Conservation (phyloP, 37 sponge, comb jelly and placozoan genomes). For the Lycopodina hypogea region DNA sequence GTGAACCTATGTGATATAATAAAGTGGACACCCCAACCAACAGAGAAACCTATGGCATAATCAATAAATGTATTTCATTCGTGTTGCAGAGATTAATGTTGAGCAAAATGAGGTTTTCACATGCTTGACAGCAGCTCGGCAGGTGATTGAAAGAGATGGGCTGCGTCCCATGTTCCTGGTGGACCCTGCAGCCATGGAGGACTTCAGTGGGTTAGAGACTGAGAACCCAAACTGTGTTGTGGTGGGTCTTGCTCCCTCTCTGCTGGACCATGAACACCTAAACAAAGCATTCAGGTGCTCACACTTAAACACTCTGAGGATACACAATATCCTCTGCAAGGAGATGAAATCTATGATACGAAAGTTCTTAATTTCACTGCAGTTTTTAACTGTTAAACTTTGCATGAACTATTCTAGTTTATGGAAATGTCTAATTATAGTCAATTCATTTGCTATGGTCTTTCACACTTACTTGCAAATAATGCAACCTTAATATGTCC, state of each 20-base stretch:
- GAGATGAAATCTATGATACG: background rate
- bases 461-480: too few relatives aligned
- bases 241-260: constrained; percentile 65
- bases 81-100: constrained; percentile 32
- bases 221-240: constrained; percentile 50
- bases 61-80: too few relatives aligned
- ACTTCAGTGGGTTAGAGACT: constrained; percentile 43
- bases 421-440: too few relatives aligned
- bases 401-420: too few relatives aligned
- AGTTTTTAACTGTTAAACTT: too few relatives aligned
- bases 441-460: too few relatives aligned
- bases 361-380: too few relatives aligned
- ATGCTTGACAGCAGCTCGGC: constrained; percentile 52
- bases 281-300: constrained; percentile 67
- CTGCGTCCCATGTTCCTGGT: constrained; percentile 55
- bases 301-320: background rate
- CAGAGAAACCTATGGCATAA: too few relatives aligned
- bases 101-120: constrained; percentile 52
- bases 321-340: background rate
- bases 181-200: constrained; percentile 47
- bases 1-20: too few relatives aligned
- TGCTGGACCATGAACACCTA: constrained; percentile 39
- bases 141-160: constrained; percentile 14
- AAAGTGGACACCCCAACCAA: too few relatives aligned
- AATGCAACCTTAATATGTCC: too few relatives aligned